Conservation (phyloP, 2,888 invertebrate genomes). For the Ectemnius cavifrons region DNA sequence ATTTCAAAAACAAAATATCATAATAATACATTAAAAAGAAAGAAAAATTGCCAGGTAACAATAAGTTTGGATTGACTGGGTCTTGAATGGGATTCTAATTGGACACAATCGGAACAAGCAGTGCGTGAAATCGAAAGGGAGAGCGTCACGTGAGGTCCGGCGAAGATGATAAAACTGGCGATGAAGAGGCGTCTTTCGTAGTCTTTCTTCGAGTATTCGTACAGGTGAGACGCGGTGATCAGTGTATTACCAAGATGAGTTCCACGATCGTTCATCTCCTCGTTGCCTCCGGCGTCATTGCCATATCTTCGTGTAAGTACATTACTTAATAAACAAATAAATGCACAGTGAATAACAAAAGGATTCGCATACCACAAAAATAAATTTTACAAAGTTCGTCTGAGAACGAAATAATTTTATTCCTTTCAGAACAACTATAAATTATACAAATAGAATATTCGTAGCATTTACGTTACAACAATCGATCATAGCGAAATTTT, state of each 20-base stretch:
- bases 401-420: too few species aligned
- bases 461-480: too few species aligned
- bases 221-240: slow-evolving; percentile 46
- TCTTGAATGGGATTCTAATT: background rate
- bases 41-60: too few species aligned
- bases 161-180: slow-evolving; percentile 68
- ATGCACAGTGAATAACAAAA: too few species aligned
- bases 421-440: too few species aligned
- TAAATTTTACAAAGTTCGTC: too few species aligned
- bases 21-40: too few species aligned
- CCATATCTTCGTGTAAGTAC: slow-evolving; percentile 59
- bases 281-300: slow-evolving; percentile 57
- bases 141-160: background rate
- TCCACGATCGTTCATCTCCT: slow-evolving; percentile 51
- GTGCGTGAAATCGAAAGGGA: background rate
- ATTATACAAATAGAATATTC: too few species aligned
- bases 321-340: background rate
- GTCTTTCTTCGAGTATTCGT: slow-evolving; percentile 62
- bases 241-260: slow-evolving; percentile 49
- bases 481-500: too few species aligned
- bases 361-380: too few species aligned
- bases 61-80: too few species aligned
- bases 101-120: background rate
- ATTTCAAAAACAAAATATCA: too few species aligned
- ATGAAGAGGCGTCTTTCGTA: slow-evolving; percentile 53